phyloP scores from a whole-genome alignment of 2,113 vertebrate species.

The Malurus cyaneus region DNA sequence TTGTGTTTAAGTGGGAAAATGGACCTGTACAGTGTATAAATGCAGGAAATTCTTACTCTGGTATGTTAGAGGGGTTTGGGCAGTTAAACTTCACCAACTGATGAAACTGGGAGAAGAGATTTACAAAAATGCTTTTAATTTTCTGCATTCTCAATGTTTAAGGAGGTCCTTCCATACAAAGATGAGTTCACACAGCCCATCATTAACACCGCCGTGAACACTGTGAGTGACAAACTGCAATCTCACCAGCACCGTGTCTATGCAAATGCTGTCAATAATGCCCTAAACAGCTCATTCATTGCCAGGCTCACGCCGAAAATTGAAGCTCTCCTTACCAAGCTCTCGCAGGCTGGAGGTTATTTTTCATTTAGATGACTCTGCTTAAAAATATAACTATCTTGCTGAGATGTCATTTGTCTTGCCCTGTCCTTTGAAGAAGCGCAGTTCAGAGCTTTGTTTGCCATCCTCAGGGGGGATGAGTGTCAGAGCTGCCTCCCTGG shows the following conservation, averaged over 20 bases:
- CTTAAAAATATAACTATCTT: slow-evolving; percentile 71
- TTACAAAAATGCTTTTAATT: not conserved
- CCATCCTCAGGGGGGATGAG: not conserved
- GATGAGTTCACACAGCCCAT: not conserved
- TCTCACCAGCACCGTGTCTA: slow-evolving; percentile 62
- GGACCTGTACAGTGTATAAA: not conserved
- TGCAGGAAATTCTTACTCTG: not conserved
- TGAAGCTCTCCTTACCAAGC: slow-evolving; percentile 60
- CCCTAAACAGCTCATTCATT: slow-evolving; percentile 69
- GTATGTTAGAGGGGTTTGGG: not conserved
- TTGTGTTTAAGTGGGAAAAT: not conserved
- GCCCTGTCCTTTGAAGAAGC: slow-evolving; percentile 1
- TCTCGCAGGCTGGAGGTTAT: slow-evolving; percentile 54
- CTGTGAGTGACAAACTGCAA: slow-evolving; percentile 72
- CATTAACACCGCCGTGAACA: slow-evolving; percentile 31
- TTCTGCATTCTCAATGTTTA: not conserved
- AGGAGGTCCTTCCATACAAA: not conserved
- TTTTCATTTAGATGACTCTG: slow-evolving; percentile 71
- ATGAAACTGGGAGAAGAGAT: not conserved
- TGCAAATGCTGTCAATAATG: slow-evolving; percentile 70
- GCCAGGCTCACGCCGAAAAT: slow-evolving; percentile 54
- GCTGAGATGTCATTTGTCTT: slow-evolving; percentile 67
- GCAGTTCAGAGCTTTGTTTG: not conserved
- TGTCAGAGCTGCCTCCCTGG: not conserved
- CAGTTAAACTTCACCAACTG: not conserved